Percentiles rank a stretch among this genome's conserved stretches.
Evolutionary conservation across 2,888 invertebrate genomes (phyloP).

Genomic region (Sphaerophoria taeniata): DNA sequence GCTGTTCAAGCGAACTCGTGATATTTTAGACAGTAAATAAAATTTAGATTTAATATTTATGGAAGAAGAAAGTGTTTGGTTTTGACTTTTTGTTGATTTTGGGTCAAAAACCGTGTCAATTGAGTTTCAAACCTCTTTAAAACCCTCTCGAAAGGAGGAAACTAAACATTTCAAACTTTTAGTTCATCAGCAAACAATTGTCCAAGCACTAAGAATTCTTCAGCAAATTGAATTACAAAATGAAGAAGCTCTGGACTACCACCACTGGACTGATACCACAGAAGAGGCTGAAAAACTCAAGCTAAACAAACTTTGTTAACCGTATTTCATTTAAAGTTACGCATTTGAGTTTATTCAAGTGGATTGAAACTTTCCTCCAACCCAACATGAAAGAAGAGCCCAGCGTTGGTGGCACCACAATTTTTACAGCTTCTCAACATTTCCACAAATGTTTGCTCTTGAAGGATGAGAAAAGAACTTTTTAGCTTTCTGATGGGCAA

Average conservation of each 20-base stretch:
- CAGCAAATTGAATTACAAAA: slow-evolving; percentile 70
- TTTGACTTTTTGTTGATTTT: too few species aligned
- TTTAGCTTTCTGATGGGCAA: slow-evolving; percentile 37
- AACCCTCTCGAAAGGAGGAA: too few species aligned
- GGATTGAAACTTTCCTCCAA: slow-evolving; percentile 59
- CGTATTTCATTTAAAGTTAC: slow-evolving; percentile 62
- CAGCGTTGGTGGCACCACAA: neutral
- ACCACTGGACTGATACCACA: slow-evolving; percentile 8
- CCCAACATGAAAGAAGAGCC: slow-evolving; percentile 42
- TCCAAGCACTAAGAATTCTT: slow-evolving; percentile 55
- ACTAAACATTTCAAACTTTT: slow-evolving; percentile 9
- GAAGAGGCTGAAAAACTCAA: slow-evolving; percentile 20
- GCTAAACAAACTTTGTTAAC: slow-evolving; percentile 3
- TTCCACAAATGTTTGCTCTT: slow-evolving; percentile 26
- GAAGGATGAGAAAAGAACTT: slow-evolving; percentile 32
- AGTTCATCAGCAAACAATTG: neutral
- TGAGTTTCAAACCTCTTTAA: too few species aligned
- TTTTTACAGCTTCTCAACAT: slow-evolving; percentile 7
- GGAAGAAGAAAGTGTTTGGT: too few species aligned
- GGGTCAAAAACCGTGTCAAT: too few species aligned
- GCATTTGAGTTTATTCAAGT: slow-evolving; percentile 65
- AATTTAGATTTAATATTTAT: too few species aligned
- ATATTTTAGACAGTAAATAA: too few species aligned
- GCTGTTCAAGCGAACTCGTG: neutral
- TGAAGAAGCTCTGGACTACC: slow-evolving; percentile 44